Evolutionary conservation across 23 tunicate species (phyloP), one percentile per base, ranked within the genome.

Genomic region (Halocynthia aurantium): DNA sequence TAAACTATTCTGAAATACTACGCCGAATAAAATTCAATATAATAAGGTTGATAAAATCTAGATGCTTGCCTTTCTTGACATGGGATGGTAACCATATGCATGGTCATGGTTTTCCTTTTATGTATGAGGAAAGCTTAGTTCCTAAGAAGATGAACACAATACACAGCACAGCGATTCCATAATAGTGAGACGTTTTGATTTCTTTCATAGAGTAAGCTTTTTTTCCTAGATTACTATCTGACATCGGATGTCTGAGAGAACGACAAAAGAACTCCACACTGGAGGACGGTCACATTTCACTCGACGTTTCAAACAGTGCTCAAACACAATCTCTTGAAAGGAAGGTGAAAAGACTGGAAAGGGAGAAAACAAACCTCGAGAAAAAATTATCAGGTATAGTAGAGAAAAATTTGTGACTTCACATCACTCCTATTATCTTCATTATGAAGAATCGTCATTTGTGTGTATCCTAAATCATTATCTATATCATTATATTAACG

Each of bases 321-420:
- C 56, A 52, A 22, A 51, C 57, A 22, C 82, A 53, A 62, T 13
- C 82, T 17, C 76, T 78, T 52, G 85, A 89, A 56, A 67, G 96
- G 2, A 79, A 84, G 52, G 73, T 89, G 15, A 85, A 84, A 19
- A 52, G 87, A 31, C 72, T 89, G 7, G 96, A 89, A 57, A 85
- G 84, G 57, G 96, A 89, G 54, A 89, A 89, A 62, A 57, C 52
- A 50, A 81, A 84, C 61, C 71, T 89, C 44, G 96, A 89, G 63
- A 84, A 76, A 55, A 75, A 81, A 60, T 53, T 89, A 22, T 69
- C 74, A 61, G 88, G 90, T 80, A 61, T 7, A 15, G 2, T n/a
- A 67, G 13, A 67, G 20, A 19, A 17, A 67, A 11, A 15, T 44
- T 17, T 19, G n/a, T 60, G n/a, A 60, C 44, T 31, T 31, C 44